Evolutionary conservation across 2,113 vertebrate species (phyloP).

Genomic region (Tauraco erythrolophus): DNA sequence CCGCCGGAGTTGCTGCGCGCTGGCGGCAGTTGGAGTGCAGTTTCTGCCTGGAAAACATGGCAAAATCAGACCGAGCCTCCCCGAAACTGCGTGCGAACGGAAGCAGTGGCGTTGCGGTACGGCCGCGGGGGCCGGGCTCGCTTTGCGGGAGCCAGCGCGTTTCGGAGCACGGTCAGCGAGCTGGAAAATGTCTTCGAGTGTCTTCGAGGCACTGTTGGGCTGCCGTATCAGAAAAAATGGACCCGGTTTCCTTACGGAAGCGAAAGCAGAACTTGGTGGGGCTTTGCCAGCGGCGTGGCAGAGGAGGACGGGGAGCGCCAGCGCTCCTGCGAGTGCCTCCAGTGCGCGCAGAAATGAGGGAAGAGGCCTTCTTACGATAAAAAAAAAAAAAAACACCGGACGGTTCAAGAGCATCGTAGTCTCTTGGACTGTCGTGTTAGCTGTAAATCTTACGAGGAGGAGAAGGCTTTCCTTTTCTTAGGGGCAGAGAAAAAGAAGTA

Average conservation of each 20-base stretch:
- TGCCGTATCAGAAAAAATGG: neutral
- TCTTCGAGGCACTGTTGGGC: neutral
- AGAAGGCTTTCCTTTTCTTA: neutral
- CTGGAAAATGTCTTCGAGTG: fast-evolving
- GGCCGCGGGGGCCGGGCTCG: neutral
- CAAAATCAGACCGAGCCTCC: no score
- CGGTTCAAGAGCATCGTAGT: neutral
- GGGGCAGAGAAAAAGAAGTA: neutral
- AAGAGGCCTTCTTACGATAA: neutral
- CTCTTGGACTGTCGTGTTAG: neutral
- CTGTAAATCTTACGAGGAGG: neutral
- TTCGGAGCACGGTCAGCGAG: fast-evolving
- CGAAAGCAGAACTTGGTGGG: neutral
- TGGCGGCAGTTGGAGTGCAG: fast-evolving
- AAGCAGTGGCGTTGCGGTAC: fast-evolving
- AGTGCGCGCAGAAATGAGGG: fast-evolving
- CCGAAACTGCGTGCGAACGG: fast-evolving
- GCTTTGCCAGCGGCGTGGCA: neutral
- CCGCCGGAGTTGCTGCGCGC: fast-evolving
- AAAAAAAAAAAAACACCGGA: neutral
- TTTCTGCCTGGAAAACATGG: fast-evolving
- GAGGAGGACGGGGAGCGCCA: neutral
- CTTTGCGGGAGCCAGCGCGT: fast-evolving
- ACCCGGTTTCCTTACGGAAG: fast-evolving
- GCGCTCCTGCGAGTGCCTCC: fast-evolving